Conservation (phyloP, 2,888 invertebrate genomes). For the Beris chalybata region DNA sequence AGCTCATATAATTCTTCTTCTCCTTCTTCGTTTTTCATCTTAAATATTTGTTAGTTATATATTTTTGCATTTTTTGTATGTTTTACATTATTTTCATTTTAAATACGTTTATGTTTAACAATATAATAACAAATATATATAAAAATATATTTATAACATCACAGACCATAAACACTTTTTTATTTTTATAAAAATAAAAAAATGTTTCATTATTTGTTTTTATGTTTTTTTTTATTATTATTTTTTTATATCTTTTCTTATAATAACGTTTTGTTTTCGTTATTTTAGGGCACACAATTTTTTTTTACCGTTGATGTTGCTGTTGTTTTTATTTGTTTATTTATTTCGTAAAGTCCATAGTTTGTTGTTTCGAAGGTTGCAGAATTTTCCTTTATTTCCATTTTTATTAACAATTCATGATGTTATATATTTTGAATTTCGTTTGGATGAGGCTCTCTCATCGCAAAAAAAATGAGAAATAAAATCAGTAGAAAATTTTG, state of each 20-base stretch:
- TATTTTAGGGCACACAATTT: conserved; percentile 24
- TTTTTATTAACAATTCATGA: no score
- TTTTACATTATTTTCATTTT: conserved; percentile 38
- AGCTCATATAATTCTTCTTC: conserved; percentile 37
- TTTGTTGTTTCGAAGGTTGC: conserved; percentile 5
- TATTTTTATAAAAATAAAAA: conserved; percentile 41
- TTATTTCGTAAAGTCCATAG: conserved; percentile 12
- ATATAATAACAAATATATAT: conserved; percentile 48
- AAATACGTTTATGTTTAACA: conserved; percentile 43
- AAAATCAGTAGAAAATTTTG: no score
- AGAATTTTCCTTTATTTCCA: no score
- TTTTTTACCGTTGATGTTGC: conserved; percentile 9
- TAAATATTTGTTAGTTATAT: conserved; percentile 36
- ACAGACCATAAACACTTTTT: conserved; percentile 46
- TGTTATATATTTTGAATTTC: no score
- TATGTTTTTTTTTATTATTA: conserved; percentile 20
- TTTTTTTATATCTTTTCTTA: conserved; percentile 17
- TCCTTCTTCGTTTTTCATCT: conserved; percentile 34
- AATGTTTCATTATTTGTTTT: conserved; percentile 36
- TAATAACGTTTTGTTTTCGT: conserved; percentile 12
- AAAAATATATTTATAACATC: conserved; percentile 48
- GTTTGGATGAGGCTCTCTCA: no score
- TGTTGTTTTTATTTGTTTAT: conserved; percentile 7
- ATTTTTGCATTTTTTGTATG: conserved; percentile 24
- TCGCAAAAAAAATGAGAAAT: no score